Percentiles rank a stretch among this genome's conserved stretches.
These are phyloP conservation scores for Bombus pascuorum DNA, from an alignment of 1,140 invertebrate species.

Conservation along the genomic window DNA sequence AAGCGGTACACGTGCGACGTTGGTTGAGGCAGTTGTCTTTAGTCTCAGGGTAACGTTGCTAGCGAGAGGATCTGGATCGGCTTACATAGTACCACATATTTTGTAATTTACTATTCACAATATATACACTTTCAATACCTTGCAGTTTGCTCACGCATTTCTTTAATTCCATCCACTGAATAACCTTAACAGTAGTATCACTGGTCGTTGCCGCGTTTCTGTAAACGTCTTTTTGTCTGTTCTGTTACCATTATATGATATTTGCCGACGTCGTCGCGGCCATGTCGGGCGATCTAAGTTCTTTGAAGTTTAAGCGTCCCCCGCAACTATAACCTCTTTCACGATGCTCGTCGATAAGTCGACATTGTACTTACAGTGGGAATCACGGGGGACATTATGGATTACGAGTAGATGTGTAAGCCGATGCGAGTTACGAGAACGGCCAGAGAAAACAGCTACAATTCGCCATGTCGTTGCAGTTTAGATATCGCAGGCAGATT, in stretches of 20 bases:
- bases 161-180: too few species aligned
- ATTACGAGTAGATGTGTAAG: conserved; percentile 30
- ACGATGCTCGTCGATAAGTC: conserved; percentile 29
- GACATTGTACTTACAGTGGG: not conserved
- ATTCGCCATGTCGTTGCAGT: not conserved
- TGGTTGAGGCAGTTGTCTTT: too few species aligned
- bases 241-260: conserved; percentile 45
- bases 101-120: too few species aligned
- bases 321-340: conserved; percentile 33
- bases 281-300: conserved; percentile 42
- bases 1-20: too few species aligned
- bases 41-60: too few species aligned
- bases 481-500: conserved; percentile 6
- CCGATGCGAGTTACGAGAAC: conserved; percentile 18
- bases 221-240: not conserved
- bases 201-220: too few species aligned
- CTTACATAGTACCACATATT: too few species aligned
- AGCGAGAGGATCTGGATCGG: too few species aligned
- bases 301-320: conserved; percentile 29
- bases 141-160: too few species aligned
- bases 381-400: not conserved
- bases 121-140: too few species aligned
- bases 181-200: too few species aligned
- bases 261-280: not conserved
- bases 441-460: not conserved